Evolutionary conservation across 2,113 vertebrate genomes (phyloP), one percentile per base, ranked within the genome.

Genomic region (Perognathus longimembris): DNA sequence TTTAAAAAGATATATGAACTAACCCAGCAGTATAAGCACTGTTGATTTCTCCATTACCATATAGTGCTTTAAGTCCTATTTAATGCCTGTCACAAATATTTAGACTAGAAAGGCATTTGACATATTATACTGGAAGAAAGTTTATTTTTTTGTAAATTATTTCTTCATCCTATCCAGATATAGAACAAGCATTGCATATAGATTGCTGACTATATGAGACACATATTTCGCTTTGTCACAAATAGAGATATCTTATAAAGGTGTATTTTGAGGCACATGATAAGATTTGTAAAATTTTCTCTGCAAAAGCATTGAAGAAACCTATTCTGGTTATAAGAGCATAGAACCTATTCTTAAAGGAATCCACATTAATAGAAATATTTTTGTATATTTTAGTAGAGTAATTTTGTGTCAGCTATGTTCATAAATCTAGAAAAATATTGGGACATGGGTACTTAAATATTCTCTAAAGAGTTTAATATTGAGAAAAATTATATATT

Each of bases 51-150:
- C 50, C 17, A 17, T 12, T 54, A 15, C 50, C 14, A 54, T 15
- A 54, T 54, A 54, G 14, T 18, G 50, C 50, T 54, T 14, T 54
- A 17, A 4, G 50, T 18, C 50, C 4, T 54, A 36, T 86, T 63
- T 64, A 21, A 70, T 73, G 45, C 20, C 36, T 75, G 59, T 5
- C 59, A 61, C 59, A 61, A 54, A 54, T 54, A 15, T 18, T 15
- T 54, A 54, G 17, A 54, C 2, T 54, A 54, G 15, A 54, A 54
- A 54, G 4, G 50, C 50, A 4, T 85, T 42, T 28, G 9, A 84
- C 36, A 59, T 40, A 93, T 91, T 17, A 66, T 50, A 89, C 77
- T 1, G 34, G 3, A 22, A 93, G 59, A 79, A 92, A 78, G 30
- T 6, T 42, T 21, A 69, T 26, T 64, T 64, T 28, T 30, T 30